Evolutionary conservation across 2,113 vertebrate genomes (phyloP).

Genomic region (Regulus satrapa): DNA sequence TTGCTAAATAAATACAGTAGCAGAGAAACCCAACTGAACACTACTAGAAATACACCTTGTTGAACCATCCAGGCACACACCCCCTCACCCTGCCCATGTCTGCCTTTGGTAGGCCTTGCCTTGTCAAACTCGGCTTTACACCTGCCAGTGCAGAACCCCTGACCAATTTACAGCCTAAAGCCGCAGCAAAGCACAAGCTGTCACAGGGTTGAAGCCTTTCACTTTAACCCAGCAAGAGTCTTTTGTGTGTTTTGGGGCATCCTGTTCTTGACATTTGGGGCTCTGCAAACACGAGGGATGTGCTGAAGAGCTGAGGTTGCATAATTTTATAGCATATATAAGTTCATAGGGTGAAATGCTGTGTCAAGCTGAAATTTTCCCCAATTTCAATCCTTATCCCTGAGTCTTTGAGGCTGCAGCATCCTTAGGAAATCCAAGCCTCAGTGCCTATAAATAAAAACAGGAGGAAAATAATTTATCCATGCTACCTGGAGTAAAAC

Average conservation of each 20-base stretch:
- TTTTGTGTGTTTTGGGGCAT: not conserved
- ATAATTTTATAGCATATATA: not conserved
- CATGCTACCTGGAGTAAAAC: not conserved
- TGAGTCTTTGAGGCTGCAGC: not conserved
- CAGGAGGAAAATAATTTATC: not conserved
- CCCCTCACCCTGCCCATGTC: accelerated
- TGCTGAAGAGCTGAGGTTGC: not conserved
- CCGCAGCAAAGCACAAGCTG: not conserved
- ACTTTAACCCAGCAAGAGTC: not conserved
- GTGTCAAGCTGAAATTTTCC: not conserved
- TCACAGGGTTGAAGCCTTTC: not conserved
- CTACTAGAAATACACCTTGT: not conserved
- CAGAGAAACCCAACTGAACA: not conserved
- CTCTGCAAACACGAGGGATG: accelerated
- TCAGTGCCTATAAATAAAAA: not conserved
- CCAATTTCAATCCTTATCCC: not conserved
- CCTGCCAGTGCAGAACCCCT: not conserved
- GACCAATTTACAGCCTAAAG: not conserved
- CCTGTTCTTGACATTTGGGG: not conserved
- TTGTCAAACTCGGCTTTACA: not conserved
- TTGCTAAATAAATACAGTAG: not conserved
- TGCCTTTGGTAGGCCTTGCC: not conserved
- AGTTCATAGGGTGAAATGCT: not conserved
- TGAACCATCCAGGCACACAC: not conserved
- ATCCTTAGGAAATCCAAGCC: not conserved